A percentile compares a stretch with the other conserved stretches of the same genome.
These are phyloP conservation scores for Catharus ustulatus DNA, from an alignment of 2,797 vertebrate genomes.

Conservation along the genomic window DNA sequence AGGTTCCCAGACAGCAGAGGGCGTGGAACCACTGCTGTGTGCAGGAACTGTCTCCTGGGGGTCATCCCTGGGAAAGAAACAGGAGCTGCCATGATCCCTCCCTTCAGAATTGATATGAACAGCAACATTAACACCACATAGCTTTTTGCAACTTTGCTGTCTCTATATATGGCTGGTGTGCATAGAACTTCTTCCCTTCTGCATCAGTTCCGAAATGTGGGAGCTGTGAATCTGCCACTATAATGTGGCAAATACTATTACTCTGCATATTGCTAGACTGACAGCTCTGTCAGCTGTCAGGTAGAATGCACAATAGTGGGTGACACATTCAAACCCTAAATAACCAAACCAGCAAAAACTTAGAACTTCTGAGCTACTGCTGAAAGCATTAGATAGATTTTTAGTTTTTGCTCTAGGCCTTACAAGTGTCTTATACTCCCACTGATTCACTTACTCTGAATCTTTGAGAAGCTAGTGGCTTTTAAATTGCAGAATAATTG, in stretches of 20 bases:
- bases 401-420: neutral
- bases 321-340: neutral
- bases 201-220: neutral
- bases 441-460: neutral
- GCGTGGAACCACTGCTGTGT: neutral
- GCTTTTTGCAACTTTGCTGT: neutral
- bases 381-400: neutral
- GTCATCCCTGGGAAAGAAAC: accelerated
- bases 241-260: neutral
- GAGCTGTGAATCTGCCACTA: neutral
- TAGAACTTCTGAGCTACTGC: neutral
- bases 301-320: neutral
- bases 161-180: neutral
- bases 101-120: neutral
- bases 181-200: neutral
- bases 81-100: neutral
- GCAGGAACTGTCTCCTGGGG: accelerated
- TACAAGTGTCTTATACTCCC: neutral
- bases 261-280: neutral
- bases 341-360: neutral
- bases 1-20: neutral
- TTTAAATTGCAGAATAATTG: neutral
- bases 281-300: neutral
- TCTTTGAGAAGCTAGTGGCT: neutral
- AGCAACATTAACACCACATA: neutral